Conservation (phyloP, 2,888 invertebrate species). For the Allacma fusca region DNA sequence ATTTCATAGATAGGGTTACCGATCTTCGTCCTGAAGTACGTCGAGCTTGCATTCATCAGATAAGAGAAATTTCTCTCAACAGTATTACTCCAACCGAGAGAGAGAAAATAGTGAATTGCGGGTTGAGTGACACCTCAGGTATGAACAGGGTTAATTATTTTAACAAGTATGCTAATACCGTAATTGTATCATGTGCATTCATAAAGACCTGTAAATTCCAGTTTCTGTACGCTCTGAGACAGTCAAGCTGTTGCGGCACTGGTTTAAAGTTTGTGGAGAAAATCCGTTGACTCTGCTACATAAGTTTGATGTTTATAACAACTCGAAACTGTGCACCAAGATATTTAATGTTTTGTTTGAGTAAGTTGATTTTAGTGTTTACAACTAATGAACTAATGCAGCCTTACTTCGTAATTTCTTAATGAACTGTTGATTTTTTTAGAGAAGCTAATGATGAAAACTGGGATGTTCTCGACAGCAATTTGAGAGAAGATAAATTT, state of each 20-base stretch:
- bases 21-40: conserved; percentile 44
- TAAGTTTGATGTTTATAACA: conserved; percentile 41
- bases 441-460: conserved; percentile 37
- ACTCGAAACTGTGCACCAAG: conserved; percentile 33
- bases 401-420: no score
- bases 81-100: conserved; percentile 13
- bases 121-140: conserved; percentile 36
- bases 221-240: conserved; percentile 37
- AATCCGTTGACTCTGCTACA: conserved; percentile 23
- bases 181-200: no score
- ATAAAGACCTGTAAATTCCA: no score
- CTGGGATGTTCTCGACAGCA: conserved; percentile 26
- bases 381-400: not conserved
- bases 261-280: conserved; percentile 35
- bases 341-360: conserved; percentile 31
- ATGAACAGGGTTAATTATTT: not conserved
- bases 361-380: conserved; percentile 33
- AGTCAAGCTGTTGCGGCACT: conserved; percentile 24
- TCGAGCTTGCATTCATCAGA: conserved; percentile 41
- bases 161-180: no score
- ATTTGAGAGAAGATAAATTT: conserved; percentile 30
- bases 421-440: not conserved
- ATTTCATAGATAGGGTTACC: conserved; percentile 36
- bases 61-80: conserved; percentile 31
- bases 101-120: conserved; percentile 43